Evolutionary conservation across 2,797 vertebrate species (phyloP), one percentile per base, ranked within the genome.

Genomic region (Bucorvus abyssinicus): DNA sequence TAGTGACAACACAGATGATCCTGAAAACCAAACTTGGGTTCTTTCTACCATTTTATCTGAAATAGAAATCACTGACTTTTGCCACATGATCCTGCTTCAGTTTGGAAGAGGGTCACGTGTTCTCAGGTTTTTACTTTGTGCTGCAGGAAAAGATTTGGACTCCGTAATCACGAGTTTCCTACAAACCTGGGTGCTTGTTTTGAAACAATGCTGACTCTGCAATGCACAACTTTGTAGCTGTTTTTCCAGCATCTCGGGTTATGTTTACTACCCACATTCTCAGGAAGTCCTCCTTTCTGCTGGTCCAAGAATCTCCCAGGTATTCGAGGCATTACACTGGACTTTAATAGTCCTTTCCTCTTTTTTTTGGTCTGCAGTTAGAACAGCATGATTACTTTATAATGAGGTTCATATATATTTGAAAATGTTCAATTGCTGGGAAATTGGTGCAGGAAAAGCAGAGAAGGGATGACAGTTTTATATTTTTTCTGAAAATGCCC

Each of bases 1-100:
- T 97, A 97, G 97, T 96, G 97, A 95, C 92, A 79, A 73, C 0
- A 2, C 9, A 77, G 60, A 17, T 61, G 59, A 91, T 82, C 13
- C 92, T 87, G 84, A 67, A 96, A 85, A 84, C 4, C 30, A 78
- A 34, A 49, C 9, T 69, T 32, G 2, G 23, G 42, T 40, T 18
- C 23, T 67, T 76, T 64, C 56, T 79, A 38, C 16, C 44, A 26
- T 73, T 87, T 92, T 38, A 67, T 12, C 85, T 79, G 55, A 86
- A 91, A 63, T 5, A 56, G n/a, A 86, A 85, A 44, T 52, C 63
- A 49, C 32, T 45, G 15, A 15, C 9, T 70, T 52, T 73, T 86
- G n/a, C 20, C 26, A 27, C 7, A 14, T 10, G 3, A 87, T 3
- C 5, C 16, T 19, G 6, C 27, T 76, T 76, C n/a, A 27, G 2